These are phyloP conservation scores for Pollenia griseotomentosa DNA, from an alignment of 2,888 invertebrate species.

Conservation along the genomic window DNA sequence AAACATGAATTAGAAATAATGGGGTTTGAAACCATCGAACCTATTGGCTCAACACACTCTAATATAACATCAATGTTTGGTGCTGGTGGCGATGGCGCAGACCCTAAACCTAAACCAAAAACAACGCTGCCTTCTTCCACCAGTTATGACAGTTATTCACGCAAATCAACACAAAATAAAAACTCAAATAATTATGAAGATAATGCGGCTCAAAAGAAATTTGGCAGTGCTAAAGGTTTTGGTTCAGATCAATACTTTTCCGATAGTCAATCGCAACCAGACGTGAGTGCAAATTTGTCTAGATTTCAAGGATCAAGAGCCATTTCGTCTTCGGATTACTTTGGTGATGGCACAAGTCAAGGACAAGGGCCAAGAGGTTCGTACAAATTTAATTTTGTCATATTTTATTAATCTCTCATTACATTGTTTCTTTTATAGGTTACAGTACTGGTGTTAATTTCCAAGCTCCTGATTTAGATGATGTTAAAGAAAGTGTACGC, in stretches of 20 bases:
- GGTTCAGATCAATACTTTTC: slow-evolving; percentile 99
- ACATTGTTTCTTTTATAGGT: slow-evolving; percentile 74
- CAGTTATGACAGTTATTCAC: slow-evolving; percentile 66
- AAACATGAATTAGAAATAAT: slow-evolving; percentile 82
- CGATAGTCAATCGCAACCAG: slow-evolving; percentile 84
- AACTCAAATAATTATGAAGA: slow-evolving; percentile 80
- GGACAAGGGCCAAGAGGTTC: slow-evolving; percentile 79
- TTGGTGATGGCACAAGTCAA: slow-evolving; percentile 87
- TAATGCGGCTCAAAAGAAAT: slow-evolving; percentile 96
- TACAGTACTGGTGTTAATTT: slow-evolving; percentile 82
- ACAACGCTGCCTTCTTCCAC: slow-evolving; percentile 69
- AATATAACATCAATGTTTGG: slow-evolving; percentile 83
- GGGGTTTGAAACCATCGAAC: slow-evolving; percentile 83
- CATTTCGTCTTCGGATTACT: slow-evolving; percentile 98
- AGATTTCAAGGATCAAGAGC: slow-evolving; percentile 97
- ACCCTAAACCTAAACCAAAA: slow-evolving; percentile 73
- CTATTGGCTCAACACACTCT: slow-evolving; percentile 81
- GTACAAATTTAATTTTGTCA: not conserved
- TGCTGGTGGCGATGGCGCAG: slow-evolving; percentile 72
- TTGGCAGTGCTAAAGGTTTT: slow-evolving; percentile 98
- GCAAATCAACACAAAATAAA: slow-evolving; percentile 68
- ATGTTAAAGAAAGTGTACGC: slow-evolving; percentile 98
- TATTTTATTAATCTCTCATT: not conserved
- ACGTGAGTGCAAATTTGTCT: slow-evolving; percentile 86
- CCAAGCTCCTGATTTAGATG: slow-evolving; percentile 93